Conservation (phyloP, 1,140 invertebrate species). For the Holcopasites calliopsidis region DNA sequence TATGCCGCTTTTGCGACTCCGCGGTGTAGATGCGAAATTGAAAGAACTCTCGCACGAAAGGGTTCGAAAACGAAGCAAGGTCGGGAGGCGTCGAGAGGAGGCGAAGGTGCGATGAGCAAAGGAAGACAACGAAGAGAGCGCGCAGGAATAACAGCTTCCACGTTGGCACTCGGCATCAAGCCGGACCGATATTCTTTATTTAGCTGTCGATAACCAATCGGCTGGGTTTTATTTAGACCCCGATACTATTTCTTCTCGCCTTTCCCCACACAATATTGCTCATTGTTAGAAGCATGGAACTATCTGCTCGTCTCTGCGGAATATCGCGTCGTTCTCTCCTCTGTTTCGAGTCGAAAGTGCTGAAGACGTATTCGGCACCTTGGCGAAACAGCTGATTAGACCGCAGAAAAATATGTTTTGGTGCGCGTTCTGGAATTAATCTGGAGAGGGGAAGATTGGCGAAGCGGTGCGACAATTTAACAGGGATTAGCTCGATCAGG, state of each 20-base stretch:
- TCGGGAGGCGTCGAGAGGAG: neutral
- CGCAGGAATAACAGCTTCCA: conserved; percentile 34
- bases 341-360: neutral
- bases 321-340: conserved; percentile 20
- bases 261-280: conserved; percentile 37
- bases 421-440: no score
- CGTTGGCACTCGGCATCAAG: conserved; percentile 44
- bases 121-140: conserved; percentile 13
- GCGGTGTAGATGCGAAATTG: no score
- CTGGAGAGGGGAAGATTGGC: no score
- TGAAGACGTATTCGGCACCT: no score
- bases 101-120: conserved; percentile 4
- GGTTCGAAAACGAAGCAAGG: conserved; percentile 17
- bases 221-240: conserved; percentile 34
- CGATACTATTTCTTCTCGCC: conserved; percentile 35
- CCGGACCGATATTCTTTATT: conserved; percentile 48
- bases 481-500: no score
- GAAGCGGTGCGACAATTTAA: no score
- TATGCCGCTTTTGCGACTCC: neutral
- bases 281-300: conserved; percentile 38
- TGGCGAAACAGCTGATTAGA: no score
- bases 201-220: conserved; percentile 53
- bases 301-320: conserved; percentile 28
- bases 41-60: no score
- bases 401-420: no score